phyloP scores from a whole-genome alignment of 2,888 invertebrate genomes.

The Pyrgus malvae region DNA sequence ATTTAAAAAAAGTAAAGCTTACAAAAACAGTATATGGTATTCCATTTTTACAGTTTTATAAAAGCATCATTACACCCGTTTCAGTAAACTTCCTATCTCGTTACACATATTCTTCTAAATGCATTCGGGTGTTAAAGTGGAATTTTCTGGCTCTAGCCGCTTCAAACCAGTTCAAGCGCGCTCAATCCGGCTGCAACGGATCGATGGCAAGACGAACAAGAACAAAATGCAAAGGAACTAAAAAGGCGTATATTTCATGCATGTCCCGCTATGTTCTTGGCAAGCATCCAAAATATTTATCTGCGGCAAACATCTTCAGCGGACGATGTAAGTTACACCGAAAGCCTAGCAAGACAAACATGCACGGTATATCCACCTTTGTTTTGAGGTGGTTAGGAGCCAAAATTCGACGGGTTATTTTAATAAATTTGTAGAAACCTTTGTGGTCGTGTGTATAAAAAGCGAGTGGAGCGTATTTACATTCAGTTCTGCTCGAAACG shows the following conservation, averaged over 20 bases:
- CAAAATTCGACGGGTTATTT: constrained; percentile 17
- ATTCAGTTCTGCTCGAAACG: constrained; percentile 30
- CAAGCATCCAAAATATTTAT: constrained; percentile 39
- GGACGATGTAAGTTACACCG: constrained; percentile 26
- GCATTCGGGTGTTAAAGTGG: constrained; percentile 21
- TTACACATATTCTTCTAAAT: constrained; percentile 14
- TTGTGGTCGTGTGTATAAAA: constrained; percentile 29
- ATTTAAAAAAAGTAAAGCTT: too few species aligned
- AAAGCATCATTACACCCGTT: background rate
- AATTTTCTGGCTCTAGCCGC: constrained; percentile 19
- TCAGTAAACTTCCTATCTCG: constrained; percentile 8
- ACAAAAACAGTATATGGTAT: too few species aligned
- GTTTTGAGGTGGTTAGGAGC: constrained; percentile 7
- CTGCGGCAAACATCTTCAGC: constrained; percentile 37
- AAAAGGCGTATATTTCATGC: constrained; percentile 40
- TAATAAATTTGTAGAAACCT: constrained; percentile 26
- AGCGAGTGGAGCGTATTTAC: constrained; percentile 33
- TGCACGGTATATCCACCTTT: constrained; percentile 16
- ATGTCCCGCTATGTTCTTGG: constrained; percentile 36
- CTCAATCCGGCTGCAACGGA: constrained; percentile 30
- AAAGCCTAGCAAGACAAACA: constrained; percentile 13
- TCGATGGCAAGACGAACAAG: constrained; percentile 34
- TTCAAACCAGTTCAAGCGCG: constrained; percentile 14
- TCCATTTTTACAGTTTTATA: too few species aligned
- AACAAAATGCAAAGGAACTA: constrained; percentile 35